Base-by-base conservation (phyloP, 1,140 invertebrate species). In the Philotrypesis tridentata region DNA sequence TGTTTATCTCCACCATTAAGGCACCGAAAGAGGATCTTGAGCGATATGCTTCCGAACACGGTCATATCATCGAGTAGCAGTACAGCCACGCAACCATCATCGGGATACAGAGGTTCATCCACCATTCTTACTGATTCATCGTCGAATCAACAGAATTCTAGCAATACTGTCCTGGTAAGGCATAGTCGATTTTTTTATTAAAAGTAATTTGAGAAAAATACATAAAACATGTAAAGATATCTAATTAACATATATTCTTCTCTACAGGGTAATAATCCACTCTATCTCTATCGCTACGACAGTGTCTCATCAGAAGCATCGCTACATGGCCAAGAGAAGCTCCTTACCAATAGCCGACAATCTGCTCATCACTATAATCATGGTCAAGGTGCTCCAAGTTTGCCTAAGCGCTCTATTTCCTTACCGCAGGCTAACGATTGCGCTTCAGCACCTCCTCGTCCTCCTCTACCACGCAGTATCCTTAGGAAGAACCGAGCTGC, bases 201-300 rank as follows among this genome's bases (percentile, higher is more conserved):
- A 74, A 60, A 31, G n/a, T 25, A 5, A 43, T 71, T 37, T 7
- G 25, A 40, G 23, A 72, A 2, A 48, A 23, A 43, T 72, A 8
- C 14, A 21, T n/a, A 8, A 6, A 72, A 2, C 8, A 27, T 67
- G 21, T 0, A 70, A 33, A 70, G 21, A 21, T 29, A 43, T 29
- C 14, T 60, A 55, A 14, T 55, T n/a, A 29, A 6, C 5, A 29
- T 0, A 21, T 37, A 67, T 25, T 68, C 23, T 29, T 43, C 67
- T 27, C 48, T 37, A 21, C 12, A 82, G 77, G 76, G 82, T 12
- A 83, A 95, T 61, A 96, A 96, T 91, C 95, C 95, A 8, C 89
- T 96, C 55, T 96, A 96, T 92, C 94, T 96, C 0, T 96, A 97
- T 90, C 94, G 95, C 60, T 96, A 97, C 88, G 96, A 96, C 85